Percentiles rank a stretch among this genome's conserved stretches.
These are phyloP conservation scores for Clanis bilineata DNA, from an alignment of 2,888 invertebrate species.

Conservation along the genomic window DNA sequence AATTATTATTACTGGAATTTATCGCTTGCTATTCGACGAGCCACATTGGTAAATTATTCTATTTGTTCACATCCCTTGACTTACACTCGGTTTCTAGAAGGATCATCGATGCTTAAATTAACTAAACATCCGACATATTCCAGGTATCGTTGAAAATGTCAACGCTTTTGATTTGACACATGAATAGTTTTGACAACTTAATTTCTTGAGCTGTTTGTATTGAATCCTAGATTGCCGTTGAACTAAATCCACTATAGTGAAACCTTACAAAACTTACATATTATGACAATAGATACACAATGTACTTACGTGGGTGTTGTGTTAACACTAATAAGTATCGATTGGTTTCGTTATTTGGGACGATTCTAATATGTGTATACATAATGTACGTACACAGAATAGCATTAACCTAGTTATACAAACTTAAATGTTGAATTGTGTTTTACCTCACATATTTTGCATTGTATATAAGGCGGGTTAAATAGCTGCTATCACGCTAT, in stretches of 20 bases:
- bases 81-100: too few species aligned
- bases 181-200: too few species aligned
- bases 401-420: background rate
- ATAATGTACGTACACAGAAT: too few species aligned
- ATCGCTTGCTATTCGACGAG: slow-evolving; percentile 16
- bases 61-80: background rate
- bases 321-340: background rate
- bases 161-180: too few species aligned
- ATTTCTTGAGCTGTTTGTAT: background rate
- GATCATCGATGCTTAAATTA: too few species aligned
- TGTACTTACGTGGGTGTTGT: background rate
- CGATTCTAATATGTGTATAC: background rate
- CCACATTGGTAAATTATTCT: background rate
- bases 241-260: background rate
- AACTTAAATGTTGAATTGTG: background rate
- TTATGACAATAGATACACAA: background rate
- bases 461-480: too few species aligned
- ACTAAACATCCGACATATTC: too few species aligned
- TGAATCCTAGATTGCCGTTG: background rate
- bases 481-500: too few species aligned
- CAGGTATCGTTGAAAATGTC: too few species aligned
- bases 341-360: background rate
- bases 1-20: slow-evolving; percentile 36
- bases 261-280: background rate
- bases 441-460: background rate